These are phyloP conservation scores for Athrips mouffetella DNA, from an alignment of 2,888 invertebrate genomes.

Conservation along the genomic window DNA sequence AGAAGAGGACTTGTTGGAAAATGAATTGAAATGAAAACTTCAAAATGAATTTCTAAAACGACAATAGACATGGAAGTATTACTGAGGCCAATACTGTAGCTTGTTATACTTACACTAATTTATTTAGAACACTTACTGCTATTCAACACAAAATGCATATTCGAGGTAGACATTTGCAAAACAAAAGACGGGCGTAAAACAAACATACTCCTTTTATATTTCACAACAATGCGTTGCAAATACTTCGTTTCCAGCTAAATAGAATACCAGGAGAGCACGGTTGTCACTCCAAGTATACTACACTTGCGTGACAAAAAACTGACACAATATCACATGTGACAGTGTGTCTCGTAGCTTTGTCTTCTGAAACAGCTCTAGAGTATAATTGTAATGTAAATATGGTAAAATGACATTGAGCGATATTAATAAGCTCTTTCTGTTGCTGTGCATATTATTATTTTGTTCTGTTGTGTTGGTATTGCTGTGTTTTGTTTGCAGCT, in stretches of 20 bases:
- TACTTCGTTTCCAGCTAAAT: constrained; percentile 24
- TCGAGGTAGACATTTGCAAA: constrained; percentile 21
- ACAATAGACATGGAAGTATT: background rate
- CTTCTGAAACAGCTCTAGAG: constrained; percentile 25
- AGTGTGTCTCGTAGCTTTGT: constrained; percentile 28
- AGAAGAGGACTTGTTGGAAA: background rate
- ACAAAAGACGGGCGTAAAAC: constrained; percentile 26
- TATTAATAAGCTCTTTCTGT: constrained; percentile 8
- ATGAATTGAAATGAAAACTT: background rate
- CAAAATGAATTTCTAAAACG: background rate
- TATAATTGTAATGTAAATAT: constrained; percentile 36
- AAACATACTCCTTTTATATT: constrained; percentile 22
- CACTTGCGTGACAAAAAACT: constrained; percentile 27
- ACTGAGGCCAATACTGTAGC: background rate
- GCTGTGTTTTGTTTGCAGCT: background rate
- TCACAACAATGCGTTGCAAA: constrained; percentile 26
- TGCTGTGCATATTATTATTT: constrained; percentile 4
- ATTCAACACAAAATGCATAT: constrained; percentile 14
- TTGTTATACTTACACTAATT: background rate
- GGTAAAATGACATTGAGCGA: constrained; percentile 34
- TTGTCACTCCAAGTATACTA: constrained; percentile 23
- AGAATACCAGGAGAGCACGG: constrained; percentile 17
- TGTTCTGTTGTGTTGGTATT: background rate
- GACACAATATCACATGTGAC: constrained; percentile 21
- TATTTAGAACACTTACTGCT: background rate